Base-by-base conservation (phyloP, 2,888 invertebrate species). In the Troides helena region DNA sequence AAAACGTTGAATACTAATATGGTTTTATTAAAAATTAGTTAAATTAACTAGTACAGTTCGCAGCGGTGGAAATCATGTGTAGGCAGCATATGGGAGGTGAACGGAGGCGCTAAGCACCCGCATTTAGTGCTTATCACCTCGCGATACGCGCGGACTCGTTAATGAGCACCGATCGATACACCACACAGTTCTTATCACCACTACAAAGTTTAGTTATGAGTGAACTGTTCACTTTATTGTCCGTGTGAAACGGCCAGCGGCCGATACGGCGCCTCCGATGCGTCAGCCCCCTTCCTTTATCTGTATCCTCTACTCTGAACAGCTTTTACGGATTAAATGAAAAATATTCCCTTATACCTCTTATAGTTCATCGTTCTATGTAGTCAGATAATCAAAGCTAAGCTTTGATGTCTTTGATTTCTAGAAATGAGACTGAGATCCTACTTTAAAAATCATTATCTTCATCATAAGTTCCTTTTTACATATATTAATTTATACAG, bases 201-300 rank as follows among this genome's bases (percentile, higher is more conserved):
- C 89, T 90, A 80, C 81, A 88, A 90, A 89, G 85, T 88, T 88
- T 79, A 81, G 83, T 86, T 87, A 86, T 86, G 86, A 79, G 78
- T 80, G 75, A 63, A 46, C 70, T 68, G 71, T 73, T 46, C 56
- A 36, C 36, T 62, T 65, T 66, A 65, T 69, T 69, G 63, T 63
- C 62, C 62, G 62, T 43, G 65, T 62, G 63, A 30, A 46, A 25
- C 53, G 21, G 30, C 61, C 21, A 21, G 62, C 67, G 72, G 72
- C 71, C 72, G 67, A 62, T 72, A 74, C 72, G 71, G 70, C 69
- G 23, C 14, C 62, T 18, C 17, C 46, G 62, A 23, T 62, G 17
- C 6, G 18, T 18, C 43, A 17, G 25, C 39, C 23, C 64, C 46
- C 39, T 30, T 6, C 7, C 18, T 67, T 63, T 63, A 69, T 69